Evolutionary conservation across 2,113 vertebrate species (phyloP).

Genomic region (Odocoileus virginianus): DNA sequence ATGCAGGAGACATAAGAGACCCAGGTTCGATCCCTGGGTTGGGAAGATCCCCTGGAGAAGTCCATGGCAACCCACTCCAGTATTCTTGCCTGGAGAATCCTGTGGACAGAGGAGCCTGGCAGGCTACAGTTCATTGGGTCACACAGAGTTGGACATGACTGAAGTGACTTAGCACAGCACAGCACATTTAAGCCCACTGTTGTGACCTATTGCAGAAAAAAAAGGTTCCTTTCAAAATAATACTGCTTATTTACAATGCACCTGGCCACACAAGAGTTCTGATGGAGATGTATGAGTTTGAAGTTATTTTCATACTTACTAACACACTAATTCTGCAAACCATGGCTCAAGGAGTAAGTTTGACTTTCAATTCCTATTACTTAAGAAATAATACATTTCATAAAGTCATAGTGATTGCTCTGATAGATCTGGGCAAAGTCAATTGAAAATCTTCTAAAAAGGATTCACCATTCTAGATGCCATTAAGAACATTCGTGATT

Average conservation of each 20-base stretch:
- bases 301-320: background rate
- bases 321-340: background rate
- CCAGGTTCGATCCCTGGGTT: background rate
- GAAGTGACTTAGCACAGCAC: background rate
- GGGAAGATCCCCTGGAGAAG: background rate
- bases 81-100: background rate
- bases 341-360: background rate
- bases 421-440: background rate
- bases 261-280: background rate
- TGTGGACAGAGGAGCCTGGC: rapidly evolving
- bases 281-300: background rate
- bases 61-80: background rate
- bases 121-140: background rate
- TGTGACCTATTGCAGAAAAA: background rate
- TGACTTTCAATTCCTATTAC: background rate
- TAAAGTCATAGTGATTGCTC: background rate
- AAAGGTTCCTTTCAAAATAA: background rate
- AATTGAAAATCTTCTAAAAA: background rate
- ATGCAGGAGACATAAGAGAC: background rate
- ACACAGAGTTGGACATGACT: background rate
- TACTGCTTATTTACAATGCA: background rate
- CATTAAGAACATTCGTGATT: background rate
- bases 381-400: background rate
- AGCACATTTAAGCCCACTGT: background rate
- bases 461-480: background rate